A percentile compares a stretch with the other conserved stretches of the same genome.
Evolutionary conservation across 1,140 invertebrate genomes (phyloP).

Genomic region (Proctacanthus coquilletti): DNA sequence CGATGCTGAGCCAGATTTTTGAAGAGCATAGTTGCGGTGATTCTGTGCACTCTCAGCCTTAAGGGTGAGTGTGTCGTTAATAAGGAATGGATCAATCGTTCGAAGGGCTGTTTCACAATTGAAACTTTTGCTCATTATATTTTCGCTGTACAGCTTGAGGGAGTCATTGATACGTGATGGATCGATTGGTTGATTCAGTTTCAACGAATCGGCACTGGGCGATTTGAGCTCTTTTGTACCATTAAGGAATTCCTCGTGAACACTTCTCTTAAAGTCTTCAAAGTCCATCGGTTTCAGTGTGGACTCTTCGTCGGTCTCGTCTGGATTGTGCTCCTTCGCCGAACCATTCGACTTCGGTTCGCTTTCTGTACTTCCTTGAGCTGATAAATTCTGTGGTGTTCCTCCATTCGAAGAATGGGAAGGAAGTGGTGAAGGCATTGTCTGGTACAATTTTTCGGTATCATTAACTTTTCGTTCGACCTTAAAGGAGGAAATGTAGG

Average conservation of each 20-base stretch:
- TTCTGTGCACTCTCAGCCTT: slow-evolving; percentile 15
- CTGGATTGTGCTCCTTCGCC: slow-evolving; percentile 9
- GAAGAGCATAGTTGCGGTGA: slow-evolving; percentile 19
- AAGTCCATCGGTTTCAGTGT: slow-evolving; percentile 28
- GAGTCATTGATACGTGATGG: slow-evolving; percentile 32
- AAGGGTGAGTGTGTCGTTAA: slow-evolving; percentile 25
- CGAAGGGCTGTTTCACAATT: slow-evolving; percentile 26
- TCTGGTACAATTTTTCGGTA: slow-evolving; percentile 50
- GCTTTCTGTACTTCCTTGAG: slow-evolving; percentile 12
- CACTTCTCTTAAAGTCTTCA: slow-evolving; percentile 28
- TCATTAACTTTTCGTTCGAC: slow-evolving; percentile 48
- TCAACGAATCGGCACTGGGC: slow-evolving; percentile 27
- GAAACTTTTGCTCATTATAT: slow-evolving; percentile 29
- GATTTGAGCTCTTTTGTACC: slow-evolving; percentile 26
- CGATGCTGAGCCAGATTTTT: slow-evolving; percentile 29
- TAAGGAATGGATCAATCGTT: slow-evolving; percentile 22
- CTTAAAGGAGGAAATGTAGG: slow-evolving; percentile 19
- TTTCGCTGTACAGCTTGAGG: slow-evolving; percentile 29
- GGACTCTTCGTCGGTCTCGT: slow-evolving; percentile 17
- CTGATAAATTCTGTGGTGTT: slow-evolving; percentile 17
- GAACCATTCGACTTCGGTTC: slow-evolving; percentile 8
- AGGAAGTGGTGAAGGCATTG: slow-evolving; percentile 48
- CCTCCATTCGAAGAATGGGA: slow-evolving; percentile 35
- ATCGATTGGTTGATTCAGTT: slow-evolving; percentile 33
- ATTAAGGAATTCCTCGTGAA: slow-evolving; percentile 26